These are phyloP conservation scores for Campylomormyrus numenius DNA, from an alignment of 2,113 vertebrate genomes.

Conservation along the genomic window DNA sequence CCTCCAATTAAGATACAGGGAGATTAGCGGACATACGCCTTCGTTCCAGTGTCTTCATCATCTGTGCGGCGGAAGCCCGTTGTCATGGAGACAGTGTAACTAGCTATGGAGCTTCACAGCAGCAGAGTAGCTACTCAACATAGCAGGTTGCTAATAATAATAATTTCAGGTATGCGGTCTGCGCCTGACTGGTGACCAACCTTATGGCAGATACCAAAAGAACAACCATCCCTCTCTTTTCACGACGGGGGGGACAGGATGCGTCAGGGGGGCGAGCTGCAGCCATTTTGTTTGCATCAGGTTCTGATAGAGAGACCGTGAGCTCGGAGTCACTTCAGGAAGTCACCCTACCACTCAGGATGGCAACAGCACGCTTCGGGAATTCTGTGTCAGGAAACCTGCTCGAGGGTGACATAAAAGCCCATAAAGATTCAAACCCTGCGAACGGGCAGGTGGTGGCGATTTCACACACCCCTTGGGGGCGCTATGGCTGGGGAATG, in stretches of 20 bases:
- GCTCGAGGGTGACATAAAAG: not conserved
- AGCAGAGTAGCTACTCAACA: not conserved
- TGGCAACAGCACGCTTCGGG: not conserved
- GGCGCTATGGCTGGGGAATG: not conserved
- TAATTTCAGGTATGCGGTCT: not conserved
- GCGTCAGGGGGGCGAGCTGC: not conserved
- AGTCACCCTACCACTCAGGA: not conserved
- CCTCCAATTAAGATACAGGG: not conserved
- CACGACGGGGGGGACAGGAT: not conserved
- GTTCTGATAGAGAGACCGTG: not conserved
- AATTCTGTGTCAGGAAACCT: not conserved
- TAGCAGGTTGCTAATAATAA: no score
- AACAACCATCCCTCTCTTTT: not conserved
- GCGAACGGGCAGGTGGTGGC: not conserved
- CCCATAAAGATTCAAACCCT: constrained; percentile 13
- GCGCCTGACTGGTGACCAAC: not conserved
- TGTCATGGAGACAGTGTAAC: not conserved
- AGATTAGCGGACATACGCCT: not conserved
- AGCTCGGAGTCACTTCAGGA: not conserved
- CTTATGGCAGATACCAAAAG: not conserved
- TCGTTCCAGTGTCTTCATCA: not conserved
- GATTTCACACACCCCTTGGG: not conserved
- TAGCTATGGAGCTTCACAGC: not conserved
- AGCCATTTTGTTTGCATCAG: not conserved
- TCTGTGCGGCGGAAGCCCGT: not conserved